These are phyloP conservation scores for Triops longicaudatus DNA, from an alignment of 1,140 invertebrate genomes.

Conservation along the genomic window DNA sequence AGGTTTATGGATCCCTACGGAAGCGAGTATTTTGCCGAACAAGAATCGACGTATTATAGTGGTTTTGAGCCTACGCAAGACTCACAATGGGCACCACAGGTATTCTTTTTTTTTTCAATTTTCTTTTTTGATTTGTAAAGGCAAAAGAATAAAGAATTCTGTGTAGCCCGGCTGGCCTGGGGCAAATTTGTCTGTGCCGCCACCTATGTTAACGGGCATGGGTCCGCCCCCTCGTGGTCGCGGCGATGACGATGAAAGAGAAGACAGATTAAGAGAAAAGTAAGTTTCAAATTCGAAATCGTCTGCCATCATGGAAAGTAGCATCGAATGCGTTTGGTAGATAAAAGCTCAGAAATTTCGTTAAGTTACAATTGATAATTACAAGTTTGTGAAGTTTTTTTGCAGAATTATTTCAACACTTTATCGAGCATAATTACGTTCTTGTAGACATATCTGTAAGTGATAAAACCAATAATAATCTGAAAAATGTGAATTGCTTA, in stretches of 20 bases:
- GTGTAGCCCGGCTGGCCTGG: constrained; percentile 17
- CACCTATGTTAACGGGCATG: constrained; percentile 19
- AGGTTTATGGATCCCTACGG: constrained; percentile 21
- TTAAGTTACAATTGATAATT: too few relatives aligned
- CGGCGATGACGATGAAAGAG: constrained; percentile 25
- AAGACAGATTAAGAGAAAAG: constrained; percentile 24
- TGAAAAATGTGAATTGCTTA: too few relatives aligned
- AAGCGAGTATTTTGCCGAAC: constrained; percentile 23
- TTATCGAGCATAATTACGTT: too few relatives aligned
- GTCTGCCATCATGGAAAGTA: constrained; percentile 22
- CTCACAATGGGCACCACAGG: constrained; percentile 52
- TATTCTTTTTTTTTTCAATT: too few relatives aligned
- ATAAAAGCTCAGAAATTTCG: too few relatives aligned
- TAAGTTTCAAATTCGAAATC: constrained; percentile 21
- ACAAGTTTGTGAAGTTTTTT: neutral
- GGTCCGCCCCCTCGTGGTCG: neutral
- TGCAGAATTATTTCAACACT: too few relatives aligned
- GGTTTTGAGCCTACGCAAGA: constrained; percentile 66
- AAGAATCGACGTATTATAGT: constrained; percentile 46
- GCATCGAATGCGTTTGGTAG: neutral
- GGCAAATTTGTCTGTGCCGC: constrained; percentile 11
- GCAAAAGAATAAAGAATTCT: neutral
- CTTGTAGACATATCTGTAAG: too few relatives aligned
- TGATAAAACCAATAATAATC: too few relatives aligned
- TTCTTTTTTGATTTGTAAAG: neutral